Base-by-base conservation (phyloP, 2,888 invertebrate species). In the Rhabditoides inermis region DNA sequence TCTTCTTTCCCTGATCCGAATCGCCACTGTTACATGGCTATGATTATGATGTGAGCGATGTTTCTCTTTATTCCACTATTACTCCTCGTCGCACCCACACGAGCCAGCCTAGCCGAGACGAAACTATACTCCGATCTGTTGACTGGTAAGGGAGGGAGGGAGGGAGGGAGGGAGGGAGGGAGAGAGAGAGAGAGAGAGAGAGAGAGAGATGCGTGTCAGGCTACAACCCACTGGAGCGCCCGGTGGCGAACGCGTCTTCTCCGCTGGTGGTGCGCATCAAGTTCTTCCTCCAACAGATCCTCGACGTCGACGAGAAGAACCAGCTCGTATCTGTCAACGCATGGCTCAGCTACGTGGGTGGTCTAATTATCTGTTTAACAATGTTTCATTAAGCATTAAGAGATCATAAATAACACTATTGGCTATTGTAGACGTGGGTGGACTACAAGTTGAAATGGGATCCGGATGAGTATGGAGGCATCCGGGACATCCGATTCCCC, bases 201-300 rank as follows among this genome's bases (percentile, higher is more conserved):
- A 32, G 15, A 32, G 22, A 4, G 1, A 3, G 15, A 22, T 4
- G 15, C 3, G 15, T 49, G 51, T 37, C 20, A 66, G 66, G 66
- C 41, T 74, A 80, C 72, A 77, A 78, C 59, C 71, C 70, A 2
- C 60, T 78, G 44, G 80, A 79, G 55, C 57, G 80, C 32, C 80
- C 80, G 0, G 77, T 78, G 3, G 70, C 63, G 36, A 77, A 79
- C 56, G 77, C 79, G 35, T 68, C 70, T 3, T 61, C 77, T 2
- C 71, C 79, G 0, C 68, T 80, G 3, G 58, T 63, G 0, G 79
- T 80, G 23, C 71, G 68, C 41, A 78, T 80, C 42, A 77, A 77
- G 27, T 63, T 80, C 32, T 77, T 77, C 22, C 70, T 80, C 3
- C 79, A 80, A 36, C 80, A 80, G 58, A 79, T 80, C 49, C 77